phyloP scores from a whole-genome alignment of 2,797 vertebrate genomes.

The Erpetoichthys calabaricus region DNA sequence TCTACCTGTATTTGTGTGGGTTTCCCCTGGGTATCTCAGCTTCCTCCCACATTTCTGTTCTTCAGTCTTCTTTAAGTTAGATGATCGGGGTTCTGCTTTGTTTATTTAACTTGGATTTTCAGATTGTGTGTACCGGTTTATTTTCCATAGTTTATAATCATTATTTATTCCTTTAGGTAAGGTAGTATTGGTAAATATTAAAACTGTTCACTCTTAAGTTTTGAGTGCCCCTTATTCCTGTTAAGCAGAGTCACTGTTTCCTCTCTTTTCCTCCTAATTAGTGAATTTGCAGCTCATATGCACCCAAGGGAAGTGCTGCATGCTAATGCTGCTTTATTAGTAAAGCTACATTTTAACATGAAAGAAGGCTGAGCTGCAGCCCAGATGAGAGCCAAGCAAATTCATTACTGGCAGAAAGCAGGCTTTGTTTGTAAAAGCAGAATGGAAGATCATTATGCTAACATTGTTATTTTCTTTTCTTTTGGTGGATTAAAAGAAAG shows the following conservation, averaged over 20 bases:
- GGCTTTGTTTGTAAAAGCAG: neutral
- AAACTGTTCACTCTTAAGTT: too few relatives aligned
- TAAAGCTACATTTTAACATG: slow-evolving; percentile 30
- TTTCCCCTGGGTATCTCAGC: too few relatives aligned
- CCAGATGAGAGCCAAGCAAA: slow-evolving; percentile 24
- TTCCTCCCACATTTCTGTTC: too few relatives aligned
- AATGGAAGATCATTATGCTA: neutral
- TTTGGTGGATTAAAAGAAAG: neutral
- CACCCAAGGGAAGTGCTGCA: slow-evolving; percentile 16
- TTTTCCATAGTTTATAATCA: too few relatives aligned
- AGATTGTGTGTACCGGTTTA: too few relatives aligned
- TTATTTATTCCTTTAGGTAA: too few relatives aligned
- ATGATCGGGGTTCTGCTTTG: too few relatives aligned
- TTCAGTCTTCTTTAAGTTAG: too few relatives aligned
- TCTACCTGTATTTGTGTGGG: too few relatives aligned
- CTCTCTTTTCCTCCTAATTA: slow-evolving; percentile 12
- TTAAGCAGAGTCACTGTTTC: neutral
- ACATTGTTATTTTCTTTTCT: neutral
- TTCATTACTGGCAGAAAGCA: slow-evolving; percentile 4
- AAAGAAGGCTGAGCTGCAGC: slow-evolving; percentile 36
- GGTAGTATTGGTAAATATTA: too few relatives aligned
- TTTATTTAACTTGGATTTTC: too few relatives aligned
- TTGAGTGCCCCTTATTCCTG: too few relatives aligned
- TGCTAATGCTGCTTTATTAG: slow-evolving; percentile 38
- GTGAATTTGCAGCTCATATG: slow-evolving; percentile 13